These are phyloP conservation scores for Proisotoma minuta DNA, from an alignment of 2,888 invertebrate species.

Conservation along the genomic window DNA sequence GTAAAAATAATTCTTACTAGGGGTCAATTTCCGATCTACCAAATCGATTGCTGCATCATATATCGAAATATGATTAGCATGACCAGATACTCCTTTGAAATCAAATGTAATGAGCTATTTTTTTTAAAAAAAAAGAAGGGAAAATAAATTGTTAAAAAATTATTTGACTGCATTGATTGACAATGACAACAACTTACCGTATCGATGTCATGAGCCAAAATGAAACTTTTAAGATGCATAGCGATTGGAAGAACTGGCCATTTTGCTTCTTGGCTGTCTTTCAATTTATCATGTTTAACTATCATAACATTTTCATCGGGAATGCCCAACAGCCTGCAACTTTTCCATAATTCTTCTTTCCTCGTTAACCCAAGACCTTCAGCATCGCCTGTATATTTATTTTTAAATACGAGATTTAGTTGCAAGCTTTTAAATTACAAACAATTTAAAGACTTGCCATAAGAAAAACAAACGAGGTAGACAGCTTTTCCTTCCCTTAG, in stretches of 20 bases:
- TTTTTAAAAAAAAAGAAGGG: not conserved
- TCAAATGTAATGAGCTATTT: constrained; percentile 80
- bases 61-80: constrained; percentile 83
- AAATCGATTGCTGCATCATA: constrained; percentile 76
- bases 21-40: constrained; percentile 54
- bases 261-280: constrained; percentile 68
- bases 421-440: too few species aligned
- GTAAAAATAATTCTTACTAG: constrained; percentile 46
- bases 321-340: constrained; percentile 75
- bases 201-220: constrained; percentile 71
- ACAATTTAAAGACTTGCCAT: too few species aligned
- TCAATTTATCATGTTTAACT: constrained; percentile 57
- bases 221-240: constrained; percentile 60
- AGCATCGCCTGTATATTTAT: constrained; percentile 65
- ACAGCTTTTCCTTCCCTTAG: constrained; percentile 62
- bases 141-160: not conserved
- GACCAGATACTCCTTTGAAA: constrained; percentile 83
- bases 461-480: constrained; percentile 77
- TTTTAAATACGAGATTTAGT: too few species aligned
- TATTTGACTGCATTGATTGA: not conserved
- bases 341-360: constrained; percentile 73
- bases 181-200: constrained; percentile 52
- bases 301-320: constrained; percentile 68
- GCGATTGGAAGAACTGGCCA: constrained; percentile 70
- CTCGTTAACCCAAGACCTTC: constrained; percentile 62